These are phyloP conservation scores for Grantiella picta DNA, from an alignment of 2,113 vertebrate species.

Conservation along the genomic window DNA sequence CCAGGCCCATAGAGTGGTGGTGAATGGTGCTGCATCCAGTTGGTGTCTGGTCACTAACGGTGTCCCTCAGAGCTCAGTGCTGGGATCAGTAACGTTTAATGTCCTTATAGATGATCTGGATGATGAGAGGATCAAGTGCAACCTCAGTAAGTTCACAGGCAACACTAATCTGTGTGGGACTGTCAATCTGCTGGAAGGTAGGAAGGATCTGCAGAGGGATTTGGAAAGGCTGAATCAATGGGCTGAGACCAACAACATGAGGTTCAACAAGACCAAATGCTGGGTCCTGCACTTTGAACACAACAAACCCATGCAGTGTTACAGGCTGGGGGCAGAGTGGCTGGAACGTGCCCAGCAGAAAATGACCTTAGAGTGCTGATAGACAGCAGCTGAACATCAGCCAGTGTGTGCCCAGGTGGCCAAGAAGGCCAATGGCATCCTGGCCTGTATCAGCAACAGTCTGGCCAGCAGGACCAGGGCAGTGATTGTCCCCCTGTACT, in stretches of 20 bases:
- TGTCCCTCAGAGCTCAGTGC: background rate
- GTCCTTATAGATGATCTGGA: background rate
- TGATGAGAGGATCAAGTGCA: background rate
- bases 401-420: background rate
- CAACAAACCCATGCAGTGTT: background rate
- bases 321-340: background rate
- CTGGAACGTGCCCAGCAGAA: background rate
- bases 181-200: background rate
- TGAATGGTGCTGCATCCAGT: background rate
- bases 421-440: background rate
- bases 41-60: background rate
- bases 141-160: accelerated
- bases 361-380: background rate
- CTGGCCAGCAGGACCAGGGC: background rate
- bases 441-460: background rate
- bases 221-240: background rate
- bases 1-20: too few relatives aligned
- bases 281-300: background rate
- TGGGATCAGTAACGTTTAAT: background rate
- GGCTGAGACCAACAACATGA: accelerated
- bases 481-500: background rate
- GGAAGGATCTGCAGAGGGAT: background rate
- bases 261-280: background rate
- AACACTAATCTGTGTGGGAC: background rate
- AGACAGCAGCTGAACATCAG: background rate